Evolutionary conservation across 1,140 invertebrate species (phyloP), one percentile per base, ranked within the genome.

Genomic region (Venturia canescens): DNA sequence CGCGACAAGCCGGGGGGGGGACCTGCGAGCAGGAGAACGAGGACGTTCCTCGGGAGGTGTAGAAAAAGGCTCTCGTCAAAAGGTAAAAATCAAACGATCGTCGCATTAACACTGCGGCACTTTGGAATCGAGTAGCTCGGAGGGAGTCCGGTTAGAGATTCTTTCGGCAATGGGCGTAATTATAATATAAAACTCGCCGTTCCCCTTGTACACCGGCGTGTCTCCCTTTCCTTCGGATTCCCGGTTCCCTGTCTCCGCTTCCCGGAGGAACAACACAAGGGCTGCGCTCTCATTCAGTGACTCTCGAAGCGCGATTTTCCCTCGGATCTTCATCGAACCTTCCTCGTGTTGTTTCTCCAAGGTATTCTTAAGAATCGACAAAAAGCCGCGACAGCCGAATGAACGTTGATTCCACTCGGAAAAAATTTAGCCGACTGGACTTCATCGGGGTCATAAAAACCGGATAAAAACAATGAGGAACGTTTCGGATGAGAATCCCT

Each of bases 151-250:
- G 74, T 76, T 53, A 27, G 29, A 27, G 50, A 63, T 38, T 69
- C 23, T 26, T 69, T 23, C 80, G 83, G 69, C 79, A 82, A 86
- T 87, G 84, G 84, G 84, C 83, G 85, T 89, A 89, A 89, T 88
- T 89, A 89, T 89, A 89, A 89, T 89, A 89, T 88, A 86, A 89
- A 89, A 88, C 84, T 87, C 80, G 85, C 80, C 84, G 87, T 23
- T 18, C 84, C 79, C 83, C 83, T 83, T 86, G 85, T 86, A 84
- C 85, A 82, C 84, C 82, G 74, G 81, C 83, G 83, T 85, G 83
- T 89, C 85, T 63, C 74, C 57, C 57, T 66, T 27, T 66, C 84
- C 83, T 85, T 75, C 79, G 83, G 83, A 84, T 87, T 88, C 83
- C 13, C 60, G 76, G 84, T 80, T 82, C 83, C 80, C 80, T 85